These are phyloP conservation scores for Scaptomyza montana DNA, from an alignment of 1,140 invertebrate species.

Conservation along the genomic window DNA sequence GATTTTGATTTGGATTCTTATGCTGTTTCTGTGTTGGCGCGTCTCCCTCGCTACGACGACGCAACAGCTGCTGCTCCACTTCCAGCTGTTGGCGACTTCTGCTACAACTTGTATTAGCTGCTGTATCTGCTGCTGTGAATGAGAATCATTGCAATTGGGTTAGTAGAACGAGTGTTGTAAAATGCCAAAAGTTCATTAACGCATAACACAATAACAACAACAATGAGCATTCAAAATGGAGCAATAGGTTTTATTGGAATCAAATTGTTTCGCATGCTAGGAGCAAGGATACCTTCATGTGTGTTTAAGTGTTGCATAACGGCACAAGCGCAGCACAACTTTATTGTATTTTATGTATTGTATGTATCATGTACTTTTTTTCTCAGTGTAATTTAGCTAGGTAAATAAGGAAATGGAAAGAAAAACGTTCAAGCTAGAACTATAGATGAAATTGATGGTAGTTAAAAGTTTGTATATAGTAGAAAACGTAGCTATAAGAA, in stretches of 20 bases:
- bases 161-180: constrained; percentile 33
- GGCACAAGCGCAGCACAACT: constrained; percentile 33
- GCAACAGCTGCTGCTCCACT: constrained; percentile 69
- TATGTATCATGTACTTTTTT: constrained; percentile 42
- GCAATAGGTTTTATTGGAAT: constrained; percentile 3
- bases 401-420: constrained; percentile 11
- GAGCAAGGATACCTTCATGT: constrained; percentile 1
- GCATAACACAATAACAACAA: constrained; percentile 44
- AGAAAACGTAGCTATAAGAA: background rate
- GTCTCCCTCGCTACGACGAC: constrained; percentile 82
- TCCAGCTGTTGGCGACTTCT: constrained; percentile 60
- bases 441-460: constrained; percentile 24
- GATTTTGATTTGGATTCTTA: constrained; percentile 18
- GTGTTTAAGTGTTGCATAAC: constrained; percentile 30
- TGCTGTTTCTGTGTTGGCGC: constrained; percentile 60
- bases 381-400: constrained; percentile 62
- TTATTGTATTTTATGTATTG: background rate
- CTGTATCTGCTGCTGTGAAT: constrained; percentile 50
- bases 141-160: constrained; percentile 25
- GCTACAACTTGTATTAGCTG: constrained; percentile 10
- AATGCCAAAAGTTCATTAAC: constrained; percentile 12
- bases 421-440: constrained; percentile 14
- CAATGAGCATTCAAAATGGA: constrained; percentile 43
- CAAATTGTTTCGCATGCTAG: constrained; percentile 17
- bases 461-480: background rate